Percentiles rank a stretch among this genome's conserved stretches.
These are phyloP conservation scores for Macquaria ambigua DNA, from an alignment of 2,113 vertebrate species.

Conservation along the genomic window DNA sequence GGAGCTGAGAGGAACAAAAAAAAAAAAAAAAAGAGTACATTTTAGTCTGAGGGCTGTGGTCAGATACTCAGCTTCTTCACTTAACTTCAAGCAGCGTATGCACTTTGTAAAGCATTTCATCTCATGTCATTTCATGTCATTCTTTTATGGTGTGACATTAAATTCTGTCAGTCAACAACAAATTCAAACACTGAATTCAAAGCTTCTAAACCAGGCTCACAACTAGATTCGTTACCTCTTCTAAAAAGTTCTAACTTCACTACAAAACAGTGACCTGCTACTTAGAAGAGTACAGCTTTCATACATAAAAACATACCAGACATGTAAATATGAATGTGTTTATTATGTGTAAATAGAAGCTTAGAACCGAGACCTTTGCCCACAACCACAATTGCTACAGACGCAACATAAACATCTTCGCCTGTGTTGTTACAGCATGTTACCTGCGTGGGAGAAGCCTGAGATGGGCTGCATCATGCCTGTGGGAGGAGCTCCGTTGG, in stretches of 20 bases:
- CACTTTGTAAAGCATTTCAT: neutral
- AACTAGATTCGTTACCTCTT: too few species aligned
- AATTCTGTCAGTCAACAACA: neutral
- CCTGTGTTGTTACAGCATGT: neutral
- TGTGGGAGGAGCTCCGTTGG: conserved; percentile 91
- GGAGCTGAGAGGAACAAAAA: conserved; percentile 78
- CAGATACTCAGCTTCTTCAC: neutral
- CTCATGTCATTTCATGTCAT: too few species aligned
- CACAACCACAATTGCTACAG: neutral
- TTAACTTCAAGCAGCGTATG: neutral
- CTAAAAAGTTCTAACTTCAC: neutral
- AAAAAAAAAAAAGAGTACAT: neutral
- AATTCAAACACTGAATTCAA: neutral
- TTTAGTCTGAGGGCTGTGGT: neutral
- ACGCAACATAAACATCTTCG: neutral
- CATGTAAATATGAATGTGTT: neutral
- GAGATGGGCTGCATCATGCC: conserved; percentile 92
- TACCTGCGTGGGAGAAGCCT: conserved; percentile 93
- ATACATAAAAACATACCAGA: neutral
- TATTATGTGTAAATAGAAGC: conserved; percentile 16
- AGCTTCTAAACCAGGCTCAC: neutral
- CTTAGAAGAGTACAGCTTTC: neutral
- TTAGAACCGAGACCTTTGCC: conserved; percentile 2
- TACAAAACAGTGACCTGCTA: neutral
- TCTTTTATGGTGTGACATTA: neutral